These are phyloP conservation scores for Panulirus ornatus DNA, from an alignment of 1,140 invertebrate species.

Conservation along the genomic window DNA sequence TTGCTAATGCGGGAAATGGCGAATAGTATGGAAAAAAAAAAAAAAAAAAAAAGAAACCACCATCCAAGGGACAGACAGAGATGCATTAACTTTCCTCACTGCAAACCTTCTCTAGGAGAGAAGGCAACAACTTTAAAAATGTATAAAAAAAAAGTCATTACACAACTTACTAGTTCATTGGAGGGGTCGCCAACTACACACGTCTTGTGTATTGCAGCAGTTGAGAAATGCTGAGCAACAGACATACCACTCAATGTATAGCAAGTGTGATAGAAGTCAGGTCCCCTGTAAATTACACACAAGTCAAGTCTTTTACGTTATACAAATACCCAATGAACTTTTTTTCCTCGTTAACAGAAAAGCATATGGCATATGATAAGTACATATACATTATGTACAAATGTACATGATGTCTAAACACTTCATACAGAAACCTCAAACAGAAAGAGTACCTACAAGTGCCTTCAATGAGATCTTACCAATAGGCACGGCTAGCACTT, in stretches of 20 bases:
- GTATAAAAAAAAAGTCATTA: background rate
- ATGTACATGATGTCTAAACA: no score
- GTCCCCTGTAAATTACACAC: constrained; percentile 82
- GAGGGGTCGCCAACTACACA: constrained; percentile 44
- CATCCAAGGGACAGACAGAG: background rate
- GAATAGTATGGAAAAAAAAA: background rate
- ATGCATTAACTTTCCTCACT: no score
- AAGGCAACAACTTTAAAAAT: background rate
- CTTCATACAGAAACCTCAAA: no score
- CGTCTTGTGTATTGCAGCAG: constrained; percentile 54
- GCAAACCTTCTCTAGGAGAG: background rate
- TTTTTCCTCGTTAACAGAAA: no score
- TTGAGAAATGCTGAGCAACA: constrained; percentile 59
- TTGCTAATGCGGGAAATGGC: no score
- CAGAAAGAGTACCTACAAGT: no score
- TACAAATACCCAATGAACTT: no score
- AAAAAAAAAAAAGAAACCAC: background rate
- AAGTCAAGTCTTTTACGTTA: background rate
- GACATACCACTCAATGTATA: constrained; percentile 92
- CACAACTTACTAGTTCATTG: constrained; percentile 63
- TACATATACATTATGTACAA: no score
- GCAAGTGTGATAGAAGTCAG: constrained; percentile 98
- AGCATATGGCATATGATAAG: no score
- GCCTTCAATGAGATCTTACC: no score
- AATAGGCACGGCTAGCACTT: no score